Evolutionary conservation across 2,113 vertebrate genomes (phyloP).

Genomic region (Amphiprion ocellaris): DNA sequence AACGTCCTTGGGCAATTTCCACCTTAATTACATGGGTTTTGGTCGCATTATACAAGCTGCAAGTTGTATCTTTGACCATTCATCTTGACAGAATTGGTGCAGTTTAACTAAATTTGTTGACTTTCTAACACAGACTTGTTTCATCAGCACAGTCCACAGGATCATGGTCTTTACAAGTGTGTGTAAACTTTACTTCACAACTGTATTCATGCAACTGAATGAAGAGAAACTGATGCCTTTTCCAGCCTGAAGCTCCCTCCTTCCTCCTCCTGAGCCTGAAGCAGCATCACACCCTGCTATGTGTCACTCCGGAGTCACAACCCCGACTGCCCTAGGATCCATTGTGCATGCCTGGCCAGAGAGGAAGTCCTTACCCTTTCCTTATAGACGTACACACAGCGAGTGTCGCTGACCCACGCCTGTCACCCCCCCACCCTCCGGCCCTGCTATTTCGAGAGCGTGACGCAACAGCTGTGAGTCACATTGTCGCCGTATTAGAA

Average conservation of each 20-base stretch:
- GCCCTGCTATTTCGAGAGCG: slow-evolving; percentile 67
- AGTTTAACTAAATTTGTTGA: no score
- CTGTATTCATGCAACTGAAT: background rate
- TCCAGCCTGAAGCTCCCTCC: background rate
- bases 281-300: slow-evolving; percentile 53
- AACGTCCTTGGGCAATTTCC: no score
- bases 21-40: no score
- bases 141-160: no score
- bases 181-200: no score
- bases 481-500: slow-evolving; percentile 21
- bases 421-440: slow-evolving; percentile 38
- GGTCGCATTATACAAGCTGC: no score
- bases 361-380: slow-evolving; percentile 87
- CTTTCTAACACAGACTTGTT: no score
- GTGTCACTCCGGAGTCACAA: slow-evolving; percentile 39
- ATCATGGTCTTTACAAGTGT: no score
- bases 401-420: slow-evolving; percentile 37
- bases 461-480: slow-evolving; percentile 68
- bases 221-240: background rate
- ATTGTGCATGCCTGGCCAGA: slow-evolving; percentile 71
- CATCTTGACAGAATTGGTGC: no score
- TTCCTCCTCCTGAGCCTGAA: slow-evolving; percentile 18
- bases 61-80: no score
- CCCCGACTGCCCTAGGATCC: slow-evolving; percentile 49
- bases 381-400: slow-evolving; percentile 56